Percentiles rank a stretch among this genome's conserved stretches.
phyloP scores from a whole-genome alignment of 2,797 vertebrate genomes.

The Lindbergichthys nudifrons region DNA sequence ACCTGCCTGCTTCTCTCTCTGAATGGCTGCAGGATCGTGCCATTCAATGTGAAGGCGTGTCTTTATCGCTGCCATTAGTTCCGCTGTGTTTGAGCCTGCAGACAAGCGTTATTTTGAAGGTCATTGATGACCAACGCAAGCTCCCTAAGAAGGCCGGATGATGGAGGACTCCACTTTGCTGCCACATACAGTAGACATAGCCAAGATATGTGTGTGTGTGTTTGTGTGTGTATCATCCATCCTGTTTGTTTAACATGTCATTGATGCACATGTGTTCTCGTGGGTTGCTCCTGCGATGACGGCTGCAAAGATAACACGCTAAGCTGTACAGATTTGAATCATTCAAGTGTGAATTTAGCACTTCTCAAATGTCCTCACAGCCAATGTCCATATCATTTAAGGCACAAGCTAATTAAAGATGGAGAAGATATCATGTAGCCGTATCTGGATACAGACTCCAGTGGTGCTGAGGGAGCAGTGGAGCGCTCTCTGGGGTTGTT shows the following conservation, averaged over 20 bases:
- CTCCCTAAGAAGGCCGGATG: slow-evolving; percentile 32
- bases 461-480: slow-evolving; percentile 46
- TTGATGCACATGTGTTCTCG: not conserved
- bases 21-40: slow-evolving; percentile 52
- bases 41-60: slow-evolving; percentile 63
- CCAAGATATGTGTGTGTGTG: not conserved
- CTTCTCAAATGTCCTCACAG: slow-evolving; percentile 45
- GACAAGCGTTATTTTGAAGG: slow-evolving; percentile 71
- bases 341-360: slow-evolving; percentile 27
- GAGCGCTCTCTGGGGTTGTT: slow-evolving; percentile 27
- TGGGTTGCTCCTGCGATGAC: slow-evolving; percentile 20
- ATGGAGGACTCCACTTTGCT: slow-evolving; percentile 44
- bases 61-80: slow-evolving; percentile 80
- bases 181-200: slow-evolving; percentile 10
- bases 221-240: slow-evolving; percentile 8
- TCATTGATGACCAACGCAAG: slow-evolving; percentile 64
- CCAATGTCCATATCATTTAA: slow-evolving; percentile 39
- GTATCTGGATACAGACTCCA: slow-evolving; percentile 28
- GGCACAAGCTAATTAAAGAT: slow-evolving; percentile 66
- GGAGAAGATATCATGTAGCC: slow-evolving; percentile 39
- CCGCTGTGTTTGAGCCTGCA: slow-evolving; percentile 62
- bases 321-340: slow-evolving; percentile 36
- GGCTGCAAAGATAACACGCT: slow-evolving; percentile 31
- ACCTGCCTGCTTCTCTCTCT: slow-evolving; percentile 22
- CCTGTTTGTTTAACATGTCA: slow-evolving; percentile 34